Percentiles rank a stretch among this genome's conserved stretches.
Evolutionary conservation across 1,140 invertebrate species (phyloP).

Genomic region (Tetramorium simillimum): DNA sequence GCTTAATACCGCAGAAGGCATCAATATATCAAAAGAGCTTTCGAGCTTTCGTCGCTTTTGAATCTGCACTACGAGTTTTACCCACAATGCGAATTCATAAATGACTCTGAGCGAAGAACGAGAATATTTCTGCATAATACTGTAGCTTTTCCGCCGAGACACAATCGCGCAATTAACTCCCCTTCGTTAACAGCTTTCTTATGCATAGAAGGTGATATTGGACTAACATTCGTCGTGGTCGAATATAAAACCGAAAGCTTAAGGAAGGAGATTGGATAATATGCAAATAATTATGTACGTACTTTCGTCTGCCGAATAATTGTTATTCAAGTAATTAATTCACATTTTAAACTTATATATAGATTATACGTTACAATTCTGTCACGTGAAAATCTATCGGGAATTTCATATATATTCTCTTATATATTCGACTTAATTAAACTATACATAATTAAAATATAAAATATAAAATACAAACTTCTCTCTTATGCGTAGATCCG

Average conservation of each 20-base stretch:
- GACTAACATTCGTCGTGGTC: not conserved
- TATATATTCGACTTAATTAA: not conserved
- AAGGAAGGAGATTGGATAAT: constrained; percentile 1
- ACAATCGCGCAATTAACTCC: constrained; percentile 56
- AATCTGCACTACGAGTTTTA: constrained; percentile 41
- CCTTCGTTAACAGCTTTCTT: constrained; percentile 51
- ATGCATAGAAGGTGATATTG: not conserved
- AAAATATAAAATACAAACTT: not conserved
- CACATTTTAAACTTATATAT: not conserved
- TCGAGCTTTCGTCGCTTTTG: constrained; percentile 49
- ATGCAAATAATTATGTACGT: not conserved
- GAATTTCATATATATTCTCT: not conserved
- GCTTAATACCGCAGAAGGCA: constrained; percentile 44
- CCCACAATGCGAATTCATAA: constrained; percentile 58
- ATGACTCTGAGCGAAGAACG: constrained; percentile 18
- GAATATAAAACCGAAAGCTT: not conserved
- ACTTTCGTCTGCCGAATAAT: not conserved
- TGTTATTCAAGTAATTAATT: constrained; percentile 7
- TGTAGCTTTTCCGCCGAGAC: not conserved
- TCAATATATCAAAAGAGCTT: constrained; percentile 60
- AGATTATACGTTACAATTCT: not conserved
- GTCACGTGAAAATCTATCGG: not conserved
- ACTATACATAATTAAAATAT: not conserved
- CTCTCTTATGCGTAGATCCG: not conserved
- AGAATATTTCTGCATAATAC: constrained; percentile 49